Evolutionary conservation across 2,888 invertebrate genomes (phyloP), one percentile per base, ranked within the genome.

Genomic region (Rhopalosiphum nymphaeae): DNA sequence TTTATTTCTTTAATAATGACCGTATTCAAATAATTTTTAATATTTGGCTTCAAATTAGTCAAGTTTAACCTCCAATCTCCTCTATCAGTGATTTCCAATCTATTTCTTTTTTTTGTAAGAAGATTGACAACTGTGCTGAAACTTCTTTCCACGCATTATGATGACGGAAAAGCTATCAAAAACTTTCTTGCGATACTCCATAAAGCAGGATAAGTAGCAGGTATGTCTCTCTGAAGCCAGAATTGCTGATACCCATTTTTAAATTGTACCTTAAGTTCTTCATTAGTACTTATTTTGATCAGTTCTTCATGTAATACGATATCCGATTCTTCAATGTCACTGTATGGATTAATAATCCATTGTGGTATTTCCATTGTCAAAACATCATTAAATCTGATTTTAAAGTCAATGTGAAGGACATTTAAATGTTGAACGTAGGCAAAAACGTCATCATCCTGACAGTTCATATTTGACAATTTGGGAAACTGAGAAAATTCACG

Each of bases 241-340:
- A 92, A 92, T 61, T 57, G 11, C 29, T 85, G 85, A 61, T 87
- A 87, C 29, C 87, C 85, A n/a, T 92, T 57, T 49, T 5, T n/a
- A 86, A 92, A 92, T 61, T 86, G n/a, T 26, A 56, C n/a, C 44
- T 92, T 87, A 16, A 92, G 92, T 95, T 95, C 94, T 84, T 95
- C 95, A 86, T 95, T 95, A 78, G 95, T 95, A 91, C 94, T 94
- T 86, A 95, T 92, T 95, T 95, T 95, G 94, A 95, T 95, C n/a
- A 95, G 94, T 95, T 95, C 94, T 95, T 95, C 95, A 95, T 95
- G 86, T 46, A 44, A 78, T 78, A 36, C 36, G 78, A 78, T 78
- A 78, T 57, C 26, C 26, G 57, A 78, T n/a, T 36, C 78, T 78
- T 78, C 78, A 36, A 36, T 36, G 36, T 36, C 36, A 36, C 0